Percentiles rank a stretch among this genome's conserved stretches.
Conservation (phyloP, 2,888 invertebrate genomes). For the Adela reaumurella region DNA sequence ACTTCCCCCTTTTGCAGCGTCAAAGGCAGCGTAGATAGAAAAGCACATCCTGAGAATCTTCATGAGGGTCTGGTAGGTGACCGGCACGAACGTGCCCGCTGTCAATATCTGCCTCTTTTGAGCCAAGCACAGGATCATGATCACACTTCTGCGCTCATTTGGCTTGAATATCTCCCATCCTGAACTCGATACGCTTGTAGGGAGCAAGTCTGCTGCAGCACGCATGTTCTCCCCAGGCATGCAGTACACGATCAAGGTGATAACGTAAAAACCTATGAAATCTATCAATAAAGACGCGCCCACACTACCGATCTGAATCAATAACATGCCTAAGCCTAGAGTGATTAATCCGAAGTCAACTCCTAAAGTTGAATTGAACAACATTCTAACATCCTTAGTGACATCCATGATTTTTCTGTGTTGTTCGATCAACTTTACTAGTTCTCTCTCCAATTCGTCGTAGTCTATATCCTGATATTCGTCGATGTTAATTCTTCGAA, state of each 20-base stretch:
- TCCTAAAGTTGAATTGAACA: not conserved
- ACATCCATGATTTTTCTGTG: not conserved
- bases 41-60: not conserved
- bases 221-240: not conserved
- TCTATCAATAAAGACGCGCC: not conserved
- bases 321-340: not conserved
- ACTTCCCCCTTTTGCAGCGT: not conserved
- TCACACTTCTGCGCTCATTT: not conserved
- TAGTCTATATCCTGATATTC: not conserved
- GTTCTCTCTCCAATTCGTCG: not conserved
- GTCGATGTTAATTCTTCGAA: not conserved
- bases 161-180: not conserved
- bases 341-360: not conserved
- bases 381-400: not conserved
- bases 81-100: not conserved
- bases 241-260: not conserved
- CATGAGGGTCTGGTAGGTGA: not conserved
- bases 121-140: not conserved
- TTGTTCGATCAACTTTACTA: not conserved
- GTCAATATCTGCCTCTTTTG: not conserved
- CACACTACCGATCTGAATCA: not conserved
- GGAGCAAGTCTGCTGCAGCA: not conserved
- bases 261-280: not conserved
- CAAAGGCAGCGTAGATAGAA: not conserved
- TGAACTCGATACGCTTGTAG: not conserved